Conservation (phyloP, 2,797 vertebrate genomes). For the Columba guinea region DNA sequence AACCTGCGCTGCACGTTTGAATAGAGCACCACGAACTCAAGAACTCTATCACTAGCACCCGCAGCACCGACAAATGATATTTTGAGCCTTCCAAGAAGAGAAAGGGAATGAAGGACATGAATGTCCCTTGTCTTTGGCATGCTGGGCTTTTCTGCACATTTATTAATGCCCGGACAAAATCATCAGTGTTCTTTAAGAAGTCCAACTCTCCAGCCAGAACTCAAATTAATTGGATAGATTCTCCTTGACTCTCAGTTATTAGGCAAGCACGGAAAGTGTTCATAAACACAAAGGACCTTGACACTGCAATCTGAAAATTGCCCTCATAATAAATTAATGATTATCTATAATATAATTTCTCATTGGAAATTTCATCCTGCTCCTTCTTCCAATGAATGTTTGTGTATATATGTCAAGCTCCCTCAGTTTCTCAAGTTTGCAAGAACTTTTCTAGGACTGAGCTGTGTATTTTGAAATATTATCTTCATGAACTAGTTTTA, state of each 20-base stretch:
- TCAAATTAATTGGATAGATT: slow-evolving; percentile 66
- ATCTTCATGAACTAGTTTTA: background rate
- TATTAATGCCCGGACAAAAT: slow-evolving; percentile 51
- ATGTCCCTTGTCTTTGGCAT: background rate
- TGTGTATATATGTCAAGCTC: slow-evolving; percentile 2
- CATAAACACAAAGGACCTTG: slow-evolving; percentile 64
- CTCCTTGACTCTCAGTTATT: slow-evolving; percentile 58
- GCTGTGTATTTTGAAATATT: background rate
- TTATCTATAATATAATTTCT: slow-evolving; percentile 31
- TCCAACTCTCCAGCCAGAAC: slow-evolving; percentile 52
- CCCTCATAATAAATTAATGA: slow-evolving; percentile 52
- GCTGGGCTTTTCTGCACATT: slow-evolving; percentile 31
- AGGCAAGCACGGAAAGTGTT: slow-evolving; percentile 37
- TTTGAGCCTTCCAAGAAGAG: background rate
- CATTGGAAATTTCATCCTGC: background rate
- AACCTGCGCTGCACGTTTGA: background rate
- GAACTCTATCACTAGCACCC: background rate
- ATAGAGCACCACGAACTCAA: background rate
- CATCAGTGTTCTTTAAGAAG: slow-evolving; percentile 58
- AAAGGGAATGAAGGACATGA: slow-evolving; percentile 35
- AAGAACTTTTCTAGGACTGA: background rate
- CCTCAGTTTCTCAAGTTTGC: background rate
- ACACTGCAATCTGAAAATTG: slow-evolving; percentile 41
- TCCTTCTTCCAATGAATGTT: slow-evolving; percentile 17
- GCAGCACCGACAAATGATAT: background rate